These are phyloP conservation scores for Sebastes diaconus DNA, from an alignment of 2,797 vertebrate species.

Conservation along the genomic window DNA sequence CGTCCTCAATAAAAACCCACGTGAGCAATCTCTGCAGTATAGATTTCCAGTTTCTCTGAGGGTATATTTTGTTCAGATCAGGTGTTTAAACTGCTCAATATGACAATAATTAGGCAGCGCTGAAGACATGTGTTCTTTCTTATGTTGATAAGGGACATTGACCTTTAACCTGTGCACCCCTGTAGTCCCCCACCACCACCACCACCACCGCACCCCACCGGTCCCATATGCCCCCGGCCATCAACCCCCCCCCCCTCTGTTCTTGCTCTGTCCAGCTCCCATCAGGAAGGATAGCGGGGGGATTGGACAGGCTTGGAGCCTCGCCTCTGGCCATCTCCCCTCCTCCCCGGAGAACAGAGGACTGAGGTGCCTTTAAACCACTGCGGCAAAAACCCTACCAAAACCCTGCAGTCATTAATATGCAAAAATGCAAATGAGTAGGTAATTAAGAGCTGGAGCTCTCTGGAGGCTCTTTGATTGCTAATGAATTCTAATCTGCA, in stretches of 20 bases:
- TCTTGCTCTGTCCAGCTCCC: conserved; percentile 68
- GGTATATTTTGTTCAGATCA: conserved; percentile 76
- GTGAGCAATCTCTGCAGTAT: conserved; percentile 73
- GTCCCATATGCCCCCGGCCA: conserved; percentile 67
- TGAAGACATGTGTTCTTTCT: conserved; percentile 83
- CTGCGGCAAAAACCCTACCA: conserved; percentile 85
- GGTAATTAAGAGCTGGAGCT: conserved; percentile 92
- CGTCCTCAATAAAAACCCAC: conserved; percentile 74
- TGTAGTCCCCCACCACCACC: neutral
- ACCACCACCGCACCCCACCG: conserved; percentile 44
- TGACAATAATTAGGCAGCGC: conserved; percentile 83
- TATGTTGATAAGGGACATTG: conserved; percentile 82
- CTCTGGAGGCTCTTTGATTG: conserved; percentile 90
- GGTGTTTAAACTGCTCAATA: conserved; percentile 83
- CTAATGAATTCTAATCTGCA: conserved; percentile 91
- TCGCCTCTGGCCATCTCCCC: conserved; percentile 81
- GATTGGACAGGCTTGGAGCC: conserved; percentile 75
- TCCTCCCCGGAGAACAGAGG: conserved; percentile 82
- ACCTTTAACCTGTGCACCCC: conserved; percentile 74
- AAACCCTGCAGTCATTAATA: conserved; percentile 94
- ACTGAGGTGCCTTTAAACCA: conserved; percentile 88
- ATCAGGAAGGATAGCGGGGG: conserved; percentile 57
- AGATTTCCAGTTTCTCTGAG: conserved; percentile 70
- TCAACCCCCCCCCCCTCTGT: conserved; percentile 22
- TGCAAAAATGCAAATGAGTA: conserved; percentile 98